These are phyloP conservation scores for Trilocha varians DNA, from an alignment of 2,888 invertebrate genomes.

Conservation along the genomic window DNA sequence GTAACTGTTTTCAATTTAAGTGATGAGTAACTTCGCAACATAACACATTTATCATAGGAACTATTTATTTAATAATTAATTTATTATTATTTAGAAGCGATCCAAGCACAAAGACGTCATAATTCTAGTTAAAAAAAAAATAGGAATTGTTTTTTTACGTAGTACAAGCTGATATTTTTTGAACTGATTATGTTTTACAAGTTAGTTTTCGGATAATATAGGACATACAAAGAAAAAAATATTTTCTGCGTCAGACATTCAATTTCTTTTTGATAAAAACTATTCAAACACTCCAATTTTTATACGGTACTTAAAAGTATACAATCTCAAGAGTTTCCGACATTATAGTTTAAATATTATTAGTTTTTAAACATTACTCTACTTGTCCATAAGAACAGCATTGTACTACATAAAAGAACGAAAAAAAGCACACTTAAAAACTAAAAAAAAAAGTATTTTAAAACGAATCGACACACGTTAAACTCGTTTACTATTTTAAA, in stretches of 20 bases:
- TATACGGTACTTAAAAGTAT: too few species aligned
- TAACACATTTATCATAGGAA: conserved; percentile 14
- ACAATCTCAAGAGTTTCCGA: too few species aligned
- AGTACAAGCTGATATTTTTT: conserved; percentile 16
- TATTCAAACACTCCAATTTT: too few species aligned
- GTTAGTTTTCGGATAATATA: too few species aligned
- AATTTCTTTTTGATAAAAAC: too few species aligned
- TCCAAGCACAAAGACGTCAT: conserved; percentile 15
- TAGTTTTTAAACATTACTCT: neutral
- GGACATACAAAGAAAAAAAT: too few species aligned
- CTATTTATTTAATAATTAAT: conserved; percentile 17
- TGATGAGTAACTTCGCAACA: neutral
- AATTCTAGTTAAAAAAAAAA: conserved; percentile 6
- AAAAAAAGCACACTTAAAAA: conserved; percentile 55
- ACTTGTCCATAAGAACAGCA: neutral
- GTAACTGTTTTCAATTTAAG: too few species aligned
- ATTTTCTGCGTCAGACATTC: too few species aligned
- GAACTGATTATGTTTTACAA: too few species aligned
- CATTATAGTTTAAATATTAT: neutral
- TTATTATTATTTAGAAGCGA: conserved; percentile 14
- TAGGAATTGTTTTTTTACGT: neutral
- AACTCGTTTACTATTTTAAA: conserved; percentile 18
- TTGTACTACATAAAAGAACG: conserved; percentile 1
- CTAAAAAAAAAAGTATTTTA: conserved; percentile 43
- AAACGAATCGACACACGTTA: conserved; percentile 37